A percentile compares a stretch with the other conserved stretches of the same genome.
Conservation (phyloP, 2,113 vertebrate species). For the Seriola dumerili region DNA sequence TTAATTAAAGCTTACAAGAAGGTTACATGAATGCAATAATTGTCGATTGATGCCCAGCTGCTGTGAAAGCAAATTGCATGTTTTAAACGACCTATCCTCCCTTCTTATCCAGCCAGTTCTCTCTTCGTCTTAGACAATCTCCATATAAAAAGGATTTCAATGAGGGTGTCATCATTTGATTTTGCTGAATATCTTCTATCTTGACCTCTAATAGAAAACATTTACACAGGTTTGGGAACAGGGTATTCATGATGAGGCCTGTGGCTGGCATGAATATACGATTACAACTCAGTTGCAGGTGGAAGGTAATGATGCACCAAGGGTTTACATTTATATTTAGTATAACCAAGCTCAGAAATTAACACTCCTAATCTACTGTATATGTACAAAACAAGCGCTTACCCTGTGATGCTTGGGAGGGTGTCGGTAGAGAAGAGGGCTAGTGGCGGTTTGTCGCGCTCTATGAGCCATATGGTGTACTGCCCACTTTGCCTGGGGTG, state of each 20-base stretch:
- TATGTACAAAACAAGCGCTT: conserved; percentile 52
- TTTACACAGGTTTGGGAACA: conserved; percentile 5
- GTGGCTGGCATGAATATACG: background rate
- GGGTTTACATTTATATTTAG: background rate
- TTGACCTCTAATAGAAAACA: conserved; percentile 17
- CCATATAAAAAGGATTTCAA: conserved; percentile 11
- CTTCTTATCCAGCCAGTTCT: background rate
- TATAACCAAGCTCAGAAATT: background rate
- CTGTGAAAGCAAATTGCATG: conserved; percentile 23
- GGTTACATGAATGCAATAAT: conserved; percentile 18
- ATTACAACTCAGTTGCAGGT: background rate
- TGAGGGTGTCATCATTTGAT: conserved; percentile 8
- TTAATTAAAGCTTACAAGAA: conserved; percentile 57
- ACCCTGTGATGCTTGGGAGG: conserved; percentile 83
- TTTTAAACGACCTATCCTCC: background rate
- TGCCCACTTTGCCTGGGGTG: conserved; percentile 88
- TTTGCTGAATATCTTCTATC: background rate
- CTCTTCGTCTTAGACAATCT: background rate
- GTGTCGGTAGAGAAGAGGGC: conserved; percentile 82
- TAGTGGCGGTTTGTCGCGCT: conserved; percentile 81
- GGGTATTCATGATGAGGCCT: background rate
- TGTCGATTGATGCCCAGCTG: conserved; percentile 18
- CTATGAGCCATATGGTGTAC: conserved; percentile 88
- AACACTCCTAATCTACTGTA: background rate
- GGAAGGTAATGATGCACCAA: background rate